Percentiles rank a stretch among this genome's conserved stretches.
These are phyloP conservation scores for Monodelphis domestica DNA, from an alignment of 2,797 vertebrate species.

Conservation along the genomic window DNA sequence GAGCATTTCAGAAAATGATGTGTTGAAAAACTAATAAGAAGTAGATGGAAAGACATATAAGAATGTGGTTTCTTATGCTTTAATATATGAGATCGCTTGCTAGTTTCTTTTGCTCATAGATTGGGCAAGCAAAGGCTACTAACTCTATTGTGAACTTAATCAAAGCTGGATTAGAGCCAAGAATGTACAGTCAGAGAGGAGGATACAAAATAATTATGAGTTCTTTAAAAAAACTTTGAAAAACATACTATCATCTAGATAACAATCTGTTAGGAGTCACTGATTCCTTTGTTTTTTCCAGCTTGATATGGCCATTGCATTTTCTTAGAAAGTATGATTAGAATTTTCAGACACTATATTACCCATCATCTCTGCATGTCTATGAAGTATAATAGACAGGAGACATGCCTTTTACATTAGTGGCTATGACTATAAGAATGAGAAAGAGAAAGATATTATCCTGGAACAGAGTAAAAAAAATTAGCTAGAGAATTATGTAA, in stretches of 20 bases:
- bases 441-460: neutral
- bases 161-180: neutral
- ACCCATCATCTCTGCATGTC: neutral
- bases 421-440: neutral
- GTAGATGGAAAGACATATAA: neutral
- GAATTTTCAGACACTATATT: neutral
- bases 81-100: neutral
- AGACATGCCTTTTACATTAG: neutral
- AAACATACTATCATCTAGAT: neutral
- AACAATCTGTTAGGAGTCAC: neutral
- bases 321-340: neutral
- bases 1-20: neutral
- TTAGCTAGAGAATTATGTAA: neutral
- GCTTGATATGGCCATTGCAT: neutral
- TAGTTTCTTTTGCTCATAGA: neutral
- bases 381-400: neutral
- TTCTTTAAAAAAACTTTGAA: neutral
- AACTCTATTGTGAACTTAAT: neutral
- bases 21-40: neutral
- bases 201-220: neutral
- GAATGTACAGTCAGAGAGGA: neutral
- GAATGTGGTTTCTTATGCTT: neutral
- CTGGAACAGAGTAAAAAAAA: neutral
- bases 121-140: neutral
- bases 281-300: neutral